These are phyloP conservation scores for Lypha dubia DNA, from an alignment of 2,888 invertebrate genomes.

Conservation along the genomic window DNA sequence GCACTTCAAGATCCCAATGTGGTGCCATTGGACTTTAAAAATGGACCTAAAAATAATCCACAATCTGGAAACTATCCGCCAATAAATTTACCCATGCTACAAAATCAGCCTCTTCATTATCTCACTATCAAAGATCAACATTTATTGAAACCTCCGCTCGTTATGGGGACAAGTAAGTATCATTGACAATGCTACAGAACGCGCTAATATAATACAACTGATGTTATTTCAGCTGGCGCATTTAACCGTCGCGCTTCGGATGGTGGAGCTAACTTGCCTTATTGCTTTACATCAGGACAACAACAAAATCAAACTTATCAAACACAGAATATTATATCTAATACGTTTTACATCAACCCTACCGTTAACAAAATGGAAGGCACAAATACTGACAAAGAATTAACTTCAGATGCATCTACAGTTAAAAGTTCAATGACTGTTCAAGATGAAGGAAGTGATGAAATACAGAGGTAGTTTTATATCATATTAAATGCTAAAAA, in stretches of 20 bases:
- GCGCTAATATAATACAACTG: background rate
- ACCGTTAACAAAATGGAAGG: conserved; percentile 71
- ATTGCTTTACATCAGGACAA: conserved; percentile 84
- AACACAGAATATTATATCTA: conserved; percentile 68
- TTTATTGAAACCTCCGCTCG: conserved; percentile 95
- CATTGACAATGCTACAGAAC: background rate
- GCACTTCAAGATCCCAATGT: conserved; percentile 85
- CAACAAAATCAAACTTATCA: conserved; percentile 45
- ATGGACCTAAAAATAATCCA: conserved; percentile 76
- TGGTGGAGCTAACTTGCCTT: conserved; percentile 95
- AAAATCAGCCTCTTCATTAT: conserved; percentile 92
- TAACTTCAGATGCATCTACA: conserved; percentile 45
- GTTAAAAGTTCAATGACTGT: conserved; percentile 15
- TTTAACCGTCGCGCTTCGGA: conserved; percentile 97
- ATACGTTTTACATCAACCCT: conserved; percentile 77
- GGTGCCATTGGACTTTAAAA: conserved; percentile 82
- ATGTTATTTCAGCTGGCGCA: conserved; percentile 84
- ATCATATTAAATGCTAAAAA: background rate
- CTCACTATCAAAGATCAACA: conserved; percentile 97
- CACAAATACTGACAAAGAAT: conserved; percentile 58
- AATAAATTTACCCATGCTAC: conserved; percentile 91
- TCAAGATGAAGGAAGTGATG: conserved; percentile 82
- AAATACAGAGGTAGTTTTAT: conserved; percentile 80
- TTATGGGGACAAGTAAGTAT: conserved; percentile 90
- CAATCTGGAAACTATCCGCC: conserved; percentile 88